Evolutionary conservation across 2,113 vertebrate species (phyloP).

Genomic region (Tetrao urogallus): DNA sequence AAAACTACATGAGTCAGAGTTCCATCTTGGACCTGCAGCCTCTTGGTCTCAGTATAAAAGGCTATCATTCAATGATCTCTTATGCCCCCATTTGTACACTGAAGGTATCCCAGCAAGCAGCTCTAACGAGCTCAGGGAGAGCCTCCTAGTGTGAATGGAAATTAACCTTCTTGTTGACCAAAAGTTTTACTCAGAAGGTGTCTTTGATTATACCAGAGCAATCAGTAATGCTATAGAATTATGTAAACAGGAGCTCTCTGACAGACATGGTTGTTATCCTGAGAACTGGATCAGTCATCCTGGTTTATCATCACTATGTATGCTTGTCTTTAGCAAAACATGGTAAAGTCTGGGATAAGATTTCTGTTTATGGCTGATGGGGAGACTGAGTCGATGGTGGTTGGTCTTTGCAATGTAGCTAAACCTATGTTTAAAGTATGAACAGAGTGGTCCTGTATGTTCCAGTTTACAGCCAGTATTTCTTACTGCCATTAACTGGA

Average conservation of each 20-base stretch:
- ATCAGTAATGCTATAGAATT: not conserved
- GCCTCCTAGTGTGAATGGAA: not conserved
- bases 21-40: fast-evolving
- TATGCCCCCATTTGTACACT: fast-evolving
- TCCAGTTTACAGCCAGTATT: not conserved
- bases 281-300: not conserved
- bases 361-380: not conserved
- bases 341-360: not conserved
- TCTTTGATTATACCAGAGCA: not conserved
- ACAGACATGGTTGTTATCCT: not conserved
- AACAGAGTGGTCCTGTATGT: not conserved
- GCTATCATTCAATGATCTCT: not conserved
- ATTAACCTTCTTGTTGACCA: not conserved
- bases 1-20: not conserved
- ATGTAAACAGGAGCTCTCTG: not conserved
- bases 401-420: not conserved
- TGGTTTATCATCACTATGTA: fast-evolving
- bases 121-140: not conserved
- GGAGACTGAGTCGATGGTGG: not conserved
- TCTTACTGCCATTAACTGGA: not conserved
- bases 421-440: not conserved
- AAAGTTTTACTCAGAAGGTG: not conserved
- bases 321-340: not conserved
- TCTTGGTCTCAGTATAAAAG: not conserved
- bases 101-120: not conserved